Percentiles rank a stretch among this genome's conserved stretches.
phyloP scores from a whole-genome alignment of 1,140 invertebrate species.

The Aporrectodea caliginosa region DNA sequence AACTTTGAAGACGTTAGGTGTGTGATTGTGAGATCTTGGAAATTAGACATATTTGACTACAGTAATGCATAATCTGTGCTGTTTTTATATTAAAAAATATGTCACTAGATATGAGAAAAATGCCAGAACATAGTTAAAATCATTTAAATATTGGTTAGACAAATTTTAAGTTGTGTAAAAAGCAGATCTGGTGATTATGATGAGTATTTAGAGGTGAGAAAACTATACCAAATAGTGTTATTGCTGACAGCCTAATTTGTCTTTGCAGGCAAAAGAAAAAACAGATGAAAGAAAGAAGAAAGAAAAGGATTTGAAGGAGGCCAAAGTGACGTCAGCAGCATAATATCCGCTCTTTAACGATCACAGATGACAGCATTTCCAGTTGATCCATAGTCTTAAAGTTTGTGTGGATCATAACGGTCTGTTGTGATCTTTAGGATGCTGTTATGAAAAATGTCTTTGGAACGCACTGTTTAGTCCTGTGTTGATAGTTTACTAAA shows the following conservation, averaged over 20 bases:
- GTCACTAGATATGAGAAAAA: neutral
- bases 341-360: neutral
- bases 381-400: neutral
- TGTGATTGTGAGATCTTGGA: too few relatives aligned
- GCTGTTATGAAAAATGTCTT: neutral
- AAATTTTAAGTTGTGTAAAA: neutral
- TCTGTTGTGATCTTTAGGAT: neutral
- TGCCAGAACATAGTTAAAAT: neutral
- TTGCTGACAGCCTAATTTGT: too few relatives aligned
- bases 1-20: too few relatives aligned
- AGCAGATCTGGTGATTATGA: neutral
- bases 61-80: too few relatives aligned
- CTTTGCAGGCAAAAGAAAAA: constrained; percentile 20
- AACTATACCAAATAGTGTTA: too few relatives aligned
- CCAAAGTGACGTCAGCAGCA: neutral
- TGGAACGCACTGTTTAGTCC: too few relatives aligned
- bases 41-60: too few relatives aligned
- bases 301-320: constrained; percentile 1
- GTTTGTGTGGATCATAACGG: neutral
- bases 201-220: neutral
- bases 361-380: neutral
- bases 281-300: constrained; percentile 15
- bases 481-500: too few relatives aligned
- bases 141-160: constrained; percentile 1
- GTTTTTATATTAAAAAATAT: too few relatives aligned